Evolutionary conservation across 2,113 vertebrate genomes (phyloP), one percentile per base, ranked within the genome.

Genomic region (Sapayoa aenigma): DNA sequence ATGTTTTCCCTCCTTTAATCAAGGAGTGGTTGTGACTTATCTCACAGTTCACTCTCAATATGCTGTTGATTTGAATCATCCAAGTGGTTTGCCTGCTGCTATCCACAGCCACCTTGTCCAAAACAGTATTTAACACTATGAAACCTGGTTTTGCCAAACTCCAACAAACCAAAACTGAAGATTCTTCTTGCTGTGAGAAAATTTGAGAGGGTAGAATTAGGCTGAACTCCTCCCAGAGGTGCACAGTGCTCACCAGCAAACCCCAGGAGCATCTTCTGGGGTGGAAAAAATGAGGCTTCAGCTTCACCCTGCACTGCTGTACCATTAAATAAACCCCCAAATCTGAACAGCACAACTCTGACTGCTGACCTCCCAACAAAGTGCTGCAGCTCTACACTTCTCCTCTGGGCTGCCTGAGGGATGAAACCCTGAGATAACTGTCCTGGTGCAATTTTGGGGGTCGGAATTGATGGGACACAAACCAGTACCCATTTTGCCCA

Each of bases 401-500:
- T 59, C 31, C n/a, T 27, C 41, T 4, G 60, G 69, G 46, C 81
- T 39, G 42, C 74, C 56, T 3, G 0, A 37, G 21, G 15, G 24
- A 23, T 2, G 20, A 31, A 65, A 53, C 18, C 4, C 25, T 8
- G 41, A 80, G 55, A 14, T 12, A 28, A 47, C 1, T 60, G n/a
- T 15, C 15, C 25, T 24, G 4, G 5, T 6, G 68, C 55, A n/a
- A 28, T 7, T 39, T 12, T 5, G 39, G 2, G 5, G 15, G 12
- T 9, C 10, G 9, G 62, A 59, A 25, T 19, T 47, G 55, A 27
- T 7, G 3, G 2, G 17, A 14, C 0, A 16, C 47, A 11, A 46
- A 4, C 4, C 2, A n/a, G 13, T 1, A 2, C 25, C 25, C 44
- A 10, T 7, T 5, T 21, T 5, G 4, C 27, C 59, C 46, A 6